A percentile compares a stretch with the other conserved stretches of the same genome.
phyloP scores from a whole-genome alignment of 2,888 invertebrate species.

The Adelognathus sp. region DNA sequence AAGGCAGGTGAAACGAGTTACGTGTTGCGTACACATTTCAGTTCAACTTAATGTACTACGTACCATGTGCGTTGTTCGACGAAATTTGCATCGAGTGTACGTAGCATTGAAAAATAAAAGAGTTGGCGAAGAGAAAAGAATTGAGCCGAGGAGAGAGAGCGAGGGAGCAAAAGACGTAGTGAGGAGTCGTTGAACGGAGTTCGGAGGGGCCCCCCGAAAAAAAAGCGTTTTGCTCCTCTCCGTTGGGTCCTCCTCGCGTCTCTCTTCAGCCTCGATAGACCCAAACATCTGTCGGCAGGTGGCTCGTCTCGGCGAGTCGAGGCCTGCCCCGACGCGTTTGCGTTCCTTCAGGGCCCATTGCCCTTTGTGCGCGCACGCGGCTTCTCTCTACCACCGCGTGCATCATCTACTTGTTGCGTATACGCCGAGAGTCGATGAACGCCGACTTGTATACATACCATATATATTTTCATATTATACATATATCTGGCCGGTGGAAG shows the following conservation, averaged over 20 bases:
- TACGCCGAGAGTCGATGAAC: slow-evolving; percentile 26
- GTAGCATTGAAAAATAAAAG: slow-evolving; percentile 29
- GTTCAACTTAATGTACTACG: slow-evolving; percentile 1
- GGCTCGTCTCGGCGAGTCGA: slow-evolving; percentile 67
- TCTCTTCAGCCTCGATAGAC: slow-evolving; percentile 63
- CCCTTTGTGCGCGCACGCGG: slow-evolving; percentile 56
- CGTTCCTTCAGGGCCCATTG: slow-evolving; percentile 37
- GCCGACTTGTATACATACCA: no score
- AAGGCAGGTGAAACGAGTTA: slow-evolving; percentile 36
- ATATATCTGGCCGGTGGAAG: not conserved
- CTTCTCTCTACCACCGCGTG: slow-evolving; percentile 35
- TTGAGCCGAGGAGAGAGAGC: slow-evolving; percentile 12
- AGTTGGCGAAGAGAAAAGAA: slow-evolving; percentile 12
- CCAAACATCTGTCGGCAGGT: slow-evolving; percentile 78
- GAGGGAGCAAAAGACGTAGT: not conserved
- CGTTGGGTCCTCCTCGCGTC: slow-evolving; percentile 33
- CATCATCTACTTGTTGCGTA: slow-evolving; percentile 52
- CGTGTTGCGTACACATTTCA: slow-evolving; percentile 23
- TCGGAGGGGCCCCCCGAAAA: slow-evolving; percentile 31
- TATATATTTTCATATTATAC: no score
- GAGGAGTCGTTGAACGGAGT: slow-evolving; percentile 55
- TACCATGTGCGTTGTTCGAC: slow-evolving; percentile 17
- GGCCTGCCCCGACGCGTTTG: slow-evolving; percentile 37
- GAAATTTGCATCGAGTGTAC: slow-evolving; percentile 25
- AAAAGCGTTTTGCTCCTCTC: slow-evolving; percentile 44